Evolutionary conservation across 1,140 invertebrate species (phyloP), one percentile per base, ranked within the genome.

Genomic region (Lepidurus apus): DNA sequence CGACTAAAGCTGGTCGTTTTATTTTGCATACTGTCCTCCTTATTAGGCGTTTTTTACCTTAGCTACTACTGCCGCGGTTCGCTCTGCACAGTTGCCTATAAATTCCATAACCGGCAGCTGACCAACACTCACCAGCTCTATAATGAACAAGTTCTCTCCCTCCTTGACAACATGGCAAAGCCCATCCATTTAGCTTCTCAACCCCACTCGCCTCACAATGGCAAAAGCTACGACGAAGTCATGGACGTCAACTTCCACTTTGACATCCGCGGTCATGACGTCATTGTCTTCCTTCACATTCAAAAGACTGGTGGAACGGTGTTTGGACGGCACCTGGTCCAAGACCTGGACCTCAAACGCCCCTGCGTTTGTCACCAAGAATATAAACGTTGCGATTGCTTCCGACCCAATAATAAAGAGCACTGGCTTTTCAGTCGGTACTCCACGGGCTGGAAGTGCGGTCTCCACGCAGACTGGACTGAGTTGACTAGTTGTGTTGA

Each of bases 361-460:
- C 93, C 93, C 47, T 98, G 93, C 84, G 91, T 91, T 83, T 96
- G 95, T 87, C 93, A 95, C 84, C 89, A 91, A 80, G 89, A 92
- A 81, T 89, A 90, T 78, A 97, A 96, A 86, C 89, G 94, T 80
- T 98, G 95, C 86, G 94, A 95, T 85, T 97, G 95, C 88, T 94
- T 95, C 86, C 89, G 94, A 83, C 94, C 94, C 8, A 81, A 83
- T 78, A 92, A 93, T 87, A 90, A 91, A 83, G 92, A 93, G 85
- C 92, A 93, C 86, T 99, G 98, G 98, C 88, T 99, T 74, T 99
- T 99, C 87, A 98, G 96, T 84, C 90, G 98, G 82, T 98, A 98
- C 87, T 98, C 97, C 8, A 98, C 96, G 24, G 98, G 98, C 75
- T 99, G 98, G 98, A 95, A 95, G 83, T 99, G 98, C 88, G 97